Evolutionary conservation across 2,888 invertebrate species (phyloP), one percentile per base, ranked within the genome.

Genomic region (Ormyrus pomaceus): DNA sequence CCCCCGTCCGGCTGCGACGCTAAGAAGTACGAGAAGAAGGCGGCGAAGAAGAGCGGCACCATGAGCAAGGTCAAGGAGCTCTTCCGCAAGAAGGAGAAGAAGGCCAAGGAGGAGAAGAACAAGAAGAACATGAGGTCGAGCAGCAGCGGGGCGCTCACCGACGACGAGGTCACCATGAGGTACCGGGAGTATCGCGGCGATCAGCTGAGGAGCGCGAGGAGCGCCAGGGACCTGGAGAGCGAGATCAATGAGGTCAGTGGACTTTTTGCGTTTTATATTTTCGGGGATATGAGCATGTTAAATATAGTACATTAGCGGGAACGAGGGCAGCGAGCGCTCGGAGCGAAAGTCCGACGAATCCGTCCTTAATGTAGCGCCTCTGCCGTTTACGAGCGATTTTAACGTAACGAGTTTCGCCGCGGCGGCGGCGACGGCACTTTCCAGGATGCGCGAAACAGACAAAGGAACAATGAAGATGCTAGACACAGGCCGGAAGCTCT

Each of bases 81-180:
- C 86, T 96, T 96, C 91, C 94, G 94, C 77, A 95, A 94, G 92
- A 94, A 94, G 91, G 94, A 93, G 92, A 93, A 93, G 88, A 94
- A 93, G 91, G 93, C 93, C 90, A 93, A 94, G 89, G 93, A 93
- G 84, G 92, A 92, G 83, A 93, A 93, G 84, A 87, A 84, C 82
- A 88, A 87, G 86, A 87, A 86, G 81, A 85, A 83, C 68, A 82
- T 81, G 80, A 87, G 88, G 72, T 83, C 83, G 55, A 83, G 83
- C 79, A 87, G 86, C 83, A 88, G 87, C 84, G 87, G 88, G 53
- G 88, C 90, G 13, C 85, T 89, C 45, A 90, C 89, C 62, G 90
- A 90, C 82, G 89, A 90, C 84, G 90, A 90, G 83, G 89, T 90
- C 79, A 89, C 87, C 62, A 89, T 88, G 86, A 87, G 90, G 82